Evolutionary conservation across 2,888 invertebrate genomes (phyloP), one percentile per base, ranked within the genome.

Genomic region (Eulithis prunata): DNA sequence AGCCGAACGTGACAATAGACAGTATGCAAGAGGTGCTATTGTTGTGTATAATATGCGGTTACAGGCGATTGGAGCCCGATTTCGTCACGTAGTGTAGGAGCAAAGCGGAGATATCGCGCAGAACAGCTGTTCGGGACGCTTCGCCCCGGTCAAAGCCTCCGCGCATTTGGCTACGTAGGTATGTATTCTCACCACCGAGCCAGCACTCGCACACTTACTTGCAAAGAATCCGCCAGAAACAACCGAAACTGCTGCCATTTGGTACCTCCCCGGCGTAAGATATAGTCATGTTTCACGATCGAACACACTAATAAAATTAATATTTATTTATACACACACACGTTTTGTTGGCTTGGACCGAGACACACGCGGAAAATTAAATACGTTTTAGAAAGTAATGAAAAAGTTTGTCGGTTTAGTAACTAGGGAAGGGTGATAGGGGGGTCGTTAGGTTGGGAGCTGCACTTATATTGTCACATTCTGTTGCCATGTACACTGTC

Each of bases 201-300:
- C 63, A 73, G 57, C 58, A 70, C 66, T 58, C 46, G 12, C 59
- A 55, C 64, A 90, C 96, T 96, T 93, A 97, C 97, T 97, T 97
- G 94, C 95, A 94, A 81, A 97, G 94, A 88, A 97, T 97, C 94
- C 96, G 95, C 97, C 97, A 97, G 94, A 98, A 98, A 91, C 97
- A 97, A 85, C 97, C 97, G 86, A 98, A 98, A 92, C 96, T 97
- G 94, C 97, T 97, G 85, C 97, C 97, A 89, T 97, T 97, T 76
- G 97, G 97, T 82, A 97, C 97, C 91, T 97, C 96, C 83, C 97
- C 97, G 80, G 97, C 96, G 93, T 97, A 98, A 66, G 97, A 97
- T 84, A 98, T 96, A 83, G 97, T 97, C 98, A 98, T 98, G 84
- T 84, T 83, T 85, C 81, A 79, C 77, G 80, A 76, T 79, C 85